phyloP scores from a whole-genome alignment of 1,140 invertebrate species.

The Manduca sexta region DNA sequence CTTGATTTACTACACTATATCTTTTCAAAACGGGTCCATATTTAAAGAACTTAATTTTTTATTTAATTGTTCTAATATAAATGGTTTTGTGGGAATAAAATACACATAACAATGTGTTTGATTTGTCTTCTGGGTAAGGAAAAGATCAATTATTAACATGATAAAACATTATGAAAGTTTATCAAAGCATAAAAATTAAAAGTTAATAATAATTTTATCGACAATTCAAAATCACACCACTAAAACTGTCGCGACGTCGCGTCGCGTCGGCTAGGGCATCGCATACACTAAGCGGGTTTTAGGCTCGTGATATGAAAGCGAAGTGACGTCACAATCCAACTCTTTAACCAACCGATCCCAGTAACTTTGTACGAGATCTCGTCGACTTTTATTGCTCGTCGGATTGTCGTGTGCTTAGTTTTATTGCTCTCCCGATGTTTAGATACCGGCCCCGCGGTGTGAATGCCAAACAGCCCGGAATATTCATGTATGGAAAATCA shows the following conservation, averaged over 20 bases:
- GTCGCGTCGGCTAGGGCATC: constrained; percentile 8
- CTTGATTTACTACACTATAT: no score
- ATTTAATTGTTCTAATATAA: no score
- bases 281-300: constrained; percentile 36
- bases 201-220: not conserved
- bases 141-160: no score
- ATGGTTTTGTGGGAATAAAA: no score
- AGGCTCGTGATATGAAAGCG: constrained; percentile 65
- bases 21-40: no score
- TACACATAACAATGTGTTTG: no score
- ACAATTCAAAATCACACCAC: constrained; percentile 24
- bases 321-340: constrained; percentile 57
- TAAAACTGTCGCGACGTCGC: constrained; percentile 11
- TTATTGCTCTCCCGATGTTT: constrained; percentile 61
- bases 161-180: no score
- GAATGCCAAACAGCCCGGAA: constrained; percentile 51
- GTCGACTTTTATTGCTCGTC: constrained; percentile 54
- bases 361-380: constrained; percentile 33
- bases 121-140: no score
- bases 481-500: constrained; percentile 59
- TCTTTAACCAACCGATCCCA: constrained; percentile 28
- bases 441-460: constrained; percentile 36
- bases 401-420: constrained; percentile 64
- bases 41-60: no score
- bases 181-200: no score